phyloP scores from a whole-genome alignment of 1,140 invertebrate genomes.

The Camponotus floridanus region DNA sequence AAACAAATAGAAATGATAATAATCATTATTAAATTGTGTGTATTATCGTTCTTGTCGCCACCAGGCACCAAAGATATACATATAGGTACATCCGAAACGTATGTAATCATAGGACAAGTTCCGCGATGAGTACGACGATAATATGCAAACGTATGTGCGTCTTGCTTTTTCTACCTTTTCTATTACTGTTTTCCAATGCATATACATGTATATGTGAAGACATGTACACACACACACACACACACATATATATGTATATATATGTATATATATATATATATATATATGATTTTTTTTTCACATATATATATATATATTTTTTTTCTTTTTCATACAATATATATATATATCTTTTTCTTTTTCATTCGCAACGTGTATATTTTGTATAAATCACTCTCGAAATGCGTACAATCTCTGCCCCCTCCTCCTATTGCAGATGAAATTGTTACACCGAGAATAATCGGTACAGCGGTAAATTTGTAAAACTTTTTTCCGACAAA shows the following conservation, averaged over 20 bases:
- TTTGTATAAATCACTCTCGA: constrained; percentile 33
- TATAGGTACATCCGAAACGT: constrained; percentile 78
- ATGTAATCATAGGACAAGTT: constrained; percentile 65
- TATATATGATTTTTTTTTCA: constrained; percentile 59
- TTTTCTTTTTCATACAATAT: too few species aligned
- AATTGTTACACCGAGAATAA: constrained; percentile 10
- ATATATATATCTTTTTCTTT: constrained; percentile 63
- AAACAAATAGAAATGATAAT: constrained; percentile 85
- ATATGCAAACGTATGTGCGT: constrained; percentile 71
- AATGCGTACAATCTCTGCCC: constrained; percentile 49
- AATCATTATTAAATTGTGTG: constrained; percentile 72
- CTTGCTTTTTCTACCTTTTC: constrained; percentile 53
- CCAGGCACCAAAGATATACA: constrained; percentile 79
- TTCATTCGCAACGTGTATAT: constrained; percentile 63
- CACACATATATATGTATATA: constrained; percentile 78
- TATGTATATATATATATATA: constrained; percentile 75
- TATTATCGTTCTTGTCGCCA: constrained; percentile 78
- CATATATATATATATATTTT: constrained; percentile 67
- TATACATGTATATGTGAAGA: constrained; percentile 58
- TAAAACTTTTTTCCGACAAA: constrained; percentile 11
- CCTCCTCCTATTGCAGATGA: constrained; percentile 46
- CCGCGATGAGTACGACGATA: constrained; percentile 63
- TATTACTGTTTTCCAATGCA: constrained; percentile 65
- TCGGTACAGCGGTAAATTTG: background rate
- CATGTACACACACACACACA: constrained; percentile 57